Evolutionary conservation across 37 sponge, comb jelly and placozoan genomes (phyloP), one percentile per base, ranked within the genome.

Genomic region (Axinella damicornis): DNA sequence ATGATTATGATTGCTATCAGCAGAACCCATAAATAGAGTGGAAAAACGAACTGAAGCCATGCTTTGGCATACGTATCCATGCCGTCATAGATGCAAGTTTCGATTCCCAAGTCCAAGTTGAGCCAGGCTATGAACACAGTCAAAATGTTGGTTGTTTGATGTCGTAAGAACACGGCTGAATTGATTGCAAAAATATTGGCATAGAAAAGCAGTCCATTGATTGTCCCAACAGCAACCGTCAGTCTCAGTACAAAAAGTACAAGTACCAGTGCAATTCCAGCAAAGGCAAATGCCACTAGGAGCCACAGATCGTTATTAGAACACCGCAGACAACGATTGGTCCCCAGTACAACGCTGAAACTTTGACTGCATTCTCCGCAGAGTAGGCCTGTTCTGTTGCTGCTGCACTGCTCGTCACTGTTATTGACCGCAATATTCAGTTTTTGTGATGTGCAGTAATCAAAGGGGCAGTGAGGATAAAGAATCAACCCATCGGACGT

Each of bases 1-100:
- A 12, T 12, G 15, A 64, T 19, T 64, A 64, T 64, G 65, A 64
- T 19, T 11, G 25, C 22, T 64, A 24, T 30, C 12, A 30, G 25
- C 11, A 64, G 21, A 30, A 11, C 22, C 53, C 40, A 38, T 21
- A 72, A 21, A n/a, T 72, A 72, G 53, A 38, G 53, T 5, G 73
- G 73, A 72, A 72, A 72, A 0, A 39, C 52, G 25, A 72, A 72
- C 53, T 72, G 73, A 1, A 72, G 53, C 52, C 40, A 35, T 5
- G 73, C 35, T 39, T 72, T 72, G 6, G n/a, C 6, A n/a, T 40
- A 72, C 41, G 40, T n/a, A 36, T 28, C 18, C 36, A 72, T 5
- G 18, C 73, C 73, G 46, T 72, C 52, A 27, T 22, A 34, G 53
- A 72, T 14, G 46, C 73, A 72, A 14, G 13, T 35, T 2, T 72